These are phyloP conservation scores for Drosophila leonis DNA, from an alignment of 2,888 invertebrate species.

Conservation along the genomic window DNA sequence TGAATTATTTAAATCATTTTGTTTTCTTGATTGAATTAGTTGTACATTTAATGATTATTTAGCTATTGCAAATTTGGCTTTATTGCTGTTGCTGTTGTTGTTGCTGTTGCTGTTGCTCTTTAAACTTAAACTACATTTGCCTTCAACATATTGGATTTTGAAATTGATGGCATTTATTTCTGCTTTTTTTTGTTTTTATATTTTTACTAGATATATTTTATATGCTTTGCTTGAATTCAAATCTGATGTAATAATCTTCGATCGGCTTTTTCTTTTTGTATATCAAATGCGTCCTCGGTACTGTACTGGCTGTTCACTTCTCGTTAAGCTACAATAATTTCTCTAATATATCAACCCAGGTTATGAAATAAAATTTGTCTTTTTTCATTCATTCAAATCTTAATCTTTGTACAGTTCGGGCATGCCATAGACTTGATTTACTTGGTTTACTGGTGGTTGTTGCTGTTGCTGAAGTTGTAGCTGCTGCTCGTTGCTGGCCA, in stretches of 20 bases:
- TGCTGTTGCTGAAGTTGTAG: constrained; percentile 63
- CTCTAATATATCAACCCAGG: constrained; percentile 2
- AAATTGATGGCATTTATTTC: constrained; percentile 20
- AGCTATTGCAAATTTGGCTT: constrained; percentile 62
- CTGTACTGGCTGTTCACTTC: background rate
- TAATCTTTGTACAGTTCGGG: constrained; percentile 82
- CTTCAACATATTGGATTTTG: constrained; percentile 41
- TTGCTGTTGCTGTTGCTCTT: constrained; percentile 31
- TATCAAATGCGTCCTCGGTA: background rate
- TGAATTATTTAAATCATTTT: constrained; percentile 30
- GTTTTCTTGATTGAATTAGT: constrained; percentile 47
- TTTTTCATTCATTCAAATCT: constrained; percentile 14
- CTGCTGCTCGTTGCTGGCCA: constrained; percentile 81
- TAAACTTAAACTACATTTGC: constrained; percentile 39
- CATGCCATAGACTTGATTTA: constrained; percentile 72
- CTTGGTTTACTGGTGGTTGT: constrained; percentile 40
- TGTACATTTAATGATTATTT: constrained; percentile 56
- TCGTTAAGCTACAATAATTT: constrained; percentile 2
- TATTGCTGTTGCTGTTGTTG: constrained; percentile 48
- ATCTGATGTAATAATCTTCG: constrained; percentile 36
- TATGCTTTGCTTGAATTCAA: constrained; percentile 27
- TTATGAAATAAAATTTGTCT: constrained; percentile 4
- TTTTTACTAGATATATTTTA: constrained; percentile 11
- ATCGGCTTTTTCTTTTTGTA: constrained; percentile 4
- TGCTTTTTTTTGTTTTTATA: background rate